phyloP scores from a whole-genome alignment of 30 jellyfish, hydroid and myxozoan genomes.

The Aurelia sp. region DNA sequence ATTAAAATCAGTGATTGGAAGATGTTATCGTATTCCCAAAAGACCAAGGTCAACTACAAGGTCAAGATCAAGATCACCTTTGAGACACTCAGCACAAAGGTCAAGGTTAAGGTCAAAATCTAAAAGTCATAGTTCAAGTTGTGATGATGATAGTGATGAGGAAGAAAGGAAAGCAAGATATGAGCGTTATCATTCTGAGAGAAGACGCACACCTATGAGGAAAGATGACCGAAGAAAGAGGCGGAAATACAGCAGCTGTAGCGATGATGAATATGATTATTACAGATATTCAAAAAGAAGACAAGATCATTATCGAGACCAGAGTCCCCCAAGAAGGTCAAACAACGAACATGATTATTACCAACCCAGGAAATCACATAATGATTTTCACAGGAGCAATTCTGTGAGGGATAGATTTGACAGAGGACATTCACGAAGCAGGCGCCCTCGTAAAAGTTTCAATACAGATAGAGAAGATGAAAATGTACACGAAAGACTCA shows the following conservation, averaged over 20 bases:
- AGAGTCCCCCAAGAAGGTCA: constrained; percentile 24
- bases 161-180: constrained; percentile 23
- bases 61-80: constrained; percentile 69
- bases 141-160: constrained; percentile 37
- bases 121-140: constrained; percentile 37
- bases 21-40: constrained; percentile 44
- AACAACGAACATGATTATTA: constrained; percentile 39
- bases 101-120: constrained; percentile 52
- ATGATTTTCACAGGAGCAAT: constrained; percentile 15
- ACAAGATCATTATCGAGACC: constrained; percentile 20
- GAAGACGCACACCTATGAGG: constrained; percentile 71
- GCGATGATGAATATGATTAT: constrained; percentile 77
- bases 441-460: background rate
- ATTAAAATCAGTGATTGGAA: constrained; percentile 39
- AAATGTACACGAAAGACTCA: constrained; percentile 75
- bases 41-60: constrained; percentile 13
- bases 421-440: constrained; percentile 13
- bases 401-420: constrained; percentile 37
- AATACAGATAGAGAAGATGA: constrained; percentile 35
- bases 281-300: constrained; percentile 47
- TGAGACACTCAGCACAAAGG: constrained; percentile 5
- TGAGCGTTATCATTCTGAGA: constrained; percentile 48
- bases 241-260: constrained; percentile 73
- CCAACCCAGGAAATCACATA: constrained; percentile 25
- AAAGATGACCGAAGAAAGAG: constrained; percentile 55